These are phyloP conservation scores for Cliona cf. orientalis DNA, from an alignment of 37 sponge, comb jelly and placozoan species.

Conservation along the genomic window DNA sequence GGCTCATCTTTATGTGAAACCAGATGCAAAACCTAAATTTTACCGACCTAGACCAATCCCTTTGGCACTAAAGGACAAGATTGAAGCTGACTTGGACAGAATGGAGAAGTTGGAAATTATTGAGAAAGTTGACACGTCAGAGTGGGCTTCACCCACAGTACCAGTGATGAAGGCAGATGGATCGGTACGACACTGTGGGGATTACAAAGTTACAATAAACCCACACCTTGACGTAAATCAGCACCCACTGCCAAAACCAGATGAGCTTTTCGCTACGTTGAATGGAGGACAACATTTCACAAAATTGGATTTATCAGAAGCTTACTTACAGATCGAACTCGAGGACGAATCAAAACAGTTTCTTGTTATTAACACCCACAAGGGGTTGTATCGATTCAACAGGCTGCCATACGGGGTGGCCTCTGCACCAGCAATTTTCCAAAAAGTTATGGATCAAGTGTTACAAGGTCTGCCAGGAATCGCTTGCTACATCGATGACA, in stretches of 20 bases:
- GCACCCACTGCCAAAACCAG: background rate
- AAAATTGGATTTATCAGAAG: background rate
- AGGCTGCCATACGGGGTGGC: no score
- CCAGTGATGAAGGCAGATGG: background rate
- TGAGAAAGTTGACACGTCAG: background rate
- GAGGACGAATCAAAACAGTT: background rate
- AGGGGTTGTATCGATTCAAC: no score
- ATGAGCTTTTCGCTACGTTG: background rate
- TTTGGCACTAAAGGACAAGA: background rate
- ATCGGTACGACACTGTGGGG: background rate
- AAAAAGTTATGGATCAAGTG: no score
- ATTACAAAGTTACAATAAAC: background rate
- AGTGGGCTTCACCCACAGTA: background rate
- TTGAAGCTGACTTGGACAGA: background rate
- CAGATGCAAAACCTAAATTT: background rate
- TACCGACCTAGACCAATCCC: background rate
- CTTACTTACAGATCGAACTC: background rate
- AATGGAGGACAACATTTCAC: background rate
- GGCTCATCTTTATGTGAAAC: background rate
- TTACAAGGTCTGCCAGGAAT: no score
- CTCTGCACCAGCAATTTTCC: no score
- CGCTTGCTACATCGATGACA: no score
- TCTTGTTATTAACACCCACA: no score
- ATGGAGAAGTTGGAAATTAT: background rate
- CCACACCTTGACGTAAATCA: background rate